Conservation (phyloP, 2,888 invertebrate species). For the Platerodrilus igneus region DNA sequence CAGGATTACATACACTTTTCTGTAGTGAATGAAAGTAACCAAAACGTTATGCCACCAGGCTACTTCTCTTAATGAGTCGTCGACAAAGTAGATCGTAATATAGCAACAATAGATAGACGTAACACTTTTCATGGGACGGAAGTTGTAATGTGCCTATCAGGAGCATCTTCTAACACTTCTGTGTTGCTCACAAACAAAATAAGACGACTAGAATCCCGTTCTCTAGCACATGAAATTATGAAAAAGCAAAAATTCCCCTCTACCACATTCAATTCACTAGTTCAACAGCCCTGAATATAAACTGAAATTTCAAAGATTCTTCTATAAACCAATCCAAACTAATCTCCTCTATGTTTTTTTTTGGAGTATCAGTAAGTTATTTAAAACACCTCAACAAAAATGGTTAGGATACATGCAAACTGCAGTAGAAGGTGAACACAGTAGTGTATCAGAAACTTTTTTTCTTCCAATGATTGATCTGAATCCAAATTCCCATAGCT, state of each 20-base stretch:
- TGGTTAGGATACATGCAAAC: conserved; percentile 5
- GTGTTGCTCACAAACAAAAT: conserved; percentile 8
- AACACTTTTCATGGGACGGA: conserved; percentile 6
- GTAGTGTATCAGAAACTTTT: conserved; percentile 3
- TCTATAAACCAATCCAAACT: conserved; percentile 4
- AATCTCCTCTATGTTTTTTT: conserved; percentile 4
- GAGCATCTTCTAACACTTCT: conserved; percentile 1
- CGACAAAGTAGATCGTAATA: conserved; percentile 4
- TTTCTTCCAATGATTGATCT: conserved; percentile 7
- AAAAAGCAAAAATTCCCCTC: conserved; percentile 3
- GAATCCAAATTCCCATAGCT: conserved; percentile 5
- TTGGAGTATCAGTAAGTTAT: conserved; percentile 4
- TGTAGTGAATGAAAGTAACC: conserved; percentile 5
- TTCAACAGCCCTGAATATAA: conserved; percentile 5
- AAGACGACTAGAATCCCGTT: conserved; percentile 6
- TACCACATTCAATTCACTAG: conserved; percentile 2
- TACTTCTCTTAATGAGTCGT: conserved; percentile 5
- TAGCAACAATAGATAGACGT: conserved; percentile 2
- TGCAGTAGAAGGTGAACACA: conserved; percentile 4
- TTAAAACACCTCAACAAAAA: conserved; percentile 2
- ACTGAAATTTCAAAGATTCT: conserved; percentile 7
- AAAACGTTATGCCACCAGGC: neutral
- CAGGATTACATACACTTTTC: no score
- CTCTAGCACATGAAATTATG: conserved; percentile 3
- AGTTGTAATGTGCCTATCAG: conserved; percentile 5